Evolutionary conservation across 2,888 invertebrate species (phyloP), one percentile per base, ranked within the genome.

Genomic region (Parasteatoda lunata): DNA sequence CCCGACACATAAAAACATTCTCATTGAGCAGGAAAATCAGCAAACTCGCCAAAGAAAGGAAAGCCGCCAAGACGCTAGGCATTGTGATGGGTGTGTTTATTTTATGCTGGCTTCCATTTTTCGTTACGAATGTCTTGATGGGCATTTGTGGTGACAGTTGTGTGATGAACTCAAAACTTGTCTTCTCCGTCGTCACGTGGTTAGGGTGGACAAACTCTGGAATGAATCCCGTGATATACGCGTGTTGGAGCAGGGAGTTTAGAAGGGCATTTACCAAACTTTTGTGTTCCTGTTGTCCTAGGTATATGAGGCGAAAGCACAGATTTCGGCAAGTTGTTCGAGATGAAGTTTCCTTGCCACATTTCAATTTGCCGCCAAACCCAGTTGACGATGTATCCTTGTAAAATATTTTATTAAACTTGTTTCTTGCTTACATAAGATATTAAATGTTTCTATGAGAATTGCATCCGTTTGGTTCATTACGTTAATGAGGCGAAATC

Each of bases 161-260:
- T 92, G 96, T 97, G 90, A 95, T 95, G 92, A 95, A 96, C 91
- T 96, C 96, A 91, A 96, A 97, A 92, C 94, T 97, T 85, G 96
- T 97, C 51, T 95, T 96, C 89, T 96, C 96, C 68, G 94, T 97
- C 86, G 97, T 97, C 88, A 97, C 97, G 90, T 97, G 97, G 97
- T 94, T 97, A 68, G 97, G 97, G 78, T 97, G 97, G 97, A 96
- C 97, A 92, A 97, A 97, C 93, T 97, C 97, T 72, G 96, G 97
- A 88, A 97, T 97, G 97, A 97, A 97, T 93, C 98, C 98, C 0
- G 97, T 98, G 90, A 98, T 98, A 91, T 98, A 98, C 92, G 98
- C 98, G n/a, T 97, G 97, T 92, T 98, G 98, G 96, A 98, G 97
- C 93, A 94, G 97, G 91, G 98, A 98, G 93, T 98, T 98, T 92